These are phyloP conservation scores for Phallusia fumigata DNA, from an alignment of 23 tunicate genomes.

Conservation along the genomic window DNA sequence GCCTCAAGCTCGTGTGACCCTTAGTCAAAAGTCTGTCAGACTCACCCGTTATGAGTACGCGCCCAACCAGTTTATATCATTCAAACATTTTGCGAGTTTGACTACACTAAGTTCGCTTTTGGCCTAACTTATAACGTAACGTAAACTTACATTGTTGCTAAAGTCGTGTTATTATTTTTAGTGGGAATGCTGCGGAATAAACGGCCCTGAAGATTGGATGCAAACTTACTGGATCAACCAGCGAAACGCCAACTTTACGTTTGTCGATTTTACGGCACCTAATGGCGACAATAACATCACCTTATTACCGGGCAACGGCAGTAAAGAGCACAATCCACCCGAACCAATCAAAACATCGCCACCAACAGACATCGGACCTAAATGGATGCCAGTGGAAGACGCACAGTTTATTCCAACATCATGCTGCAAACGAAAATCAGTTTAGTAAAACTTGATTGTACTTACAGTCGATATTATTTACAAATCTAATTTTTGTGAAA, in stretches of 20 bases:
- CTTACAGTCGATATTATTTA: not conserved
- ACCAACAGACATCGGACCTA: not conserved
- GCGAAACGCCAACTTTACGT: not conserved
- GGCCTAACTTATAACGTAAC: no score
- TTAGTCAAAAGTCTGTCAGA: no score
- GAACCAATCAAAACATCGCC: not conserved
- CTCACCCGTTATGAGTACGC: no score
- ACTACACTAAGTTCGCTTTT: no score
- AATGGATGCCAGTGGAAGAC: slow-evolving; percentile 12
- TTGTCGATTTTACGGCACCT: not conserved
- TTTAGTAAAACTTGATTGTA: slow-evolving; percentile 11
- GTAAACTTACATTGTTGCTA: no score
- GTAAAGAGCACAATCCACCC: not conserved
- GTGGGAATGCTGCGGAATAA: slow-evolving; percentile 46
- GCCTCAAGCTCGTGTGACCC: no score
- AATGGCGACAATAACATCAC: not conserved
- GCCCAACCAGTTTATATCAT: no score
- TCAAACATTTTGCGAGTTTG: no score
- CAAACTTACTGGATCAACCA: slow-evolving; percentile 22
- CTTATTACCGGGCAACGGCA: not conserved
- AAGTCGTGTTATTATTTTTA: slow-evolving; percentile 8
- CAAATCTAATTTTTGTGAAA: not conserved
- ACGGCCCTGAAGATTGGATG: slow-evolving; percentile 41
- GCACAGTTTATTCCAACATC: slow-evolving; percentile 21
- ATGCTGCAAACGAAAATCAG: slow-evolving; percentile 18